Conservation (phyloP, 2,113 vertebrate genomes). For the Gopherus evgoodei region DNA sequence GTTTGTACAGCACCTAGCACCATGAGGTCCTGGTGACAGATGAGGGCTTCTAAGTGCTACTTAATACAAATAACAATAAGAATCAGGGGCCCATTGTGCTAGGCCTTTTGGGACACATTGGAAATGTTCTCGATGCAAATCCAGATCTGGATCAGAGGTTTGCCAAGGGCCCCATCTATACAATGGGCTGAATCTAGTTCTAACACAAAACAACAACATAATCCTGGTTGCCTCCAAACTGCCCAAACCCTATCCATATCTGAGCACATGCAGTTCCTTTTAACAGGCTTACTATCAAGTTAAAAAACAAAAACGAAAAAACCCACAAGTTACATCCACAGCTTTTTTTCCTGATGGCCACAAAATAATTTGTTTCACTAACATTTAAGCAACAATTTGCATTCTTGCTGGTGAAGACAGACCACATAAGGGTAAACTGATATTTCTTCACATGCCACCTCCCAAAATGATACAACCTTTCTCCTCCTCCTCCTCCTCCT, state of each 20-base stretch:
- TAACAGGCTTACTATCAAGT: background rate
- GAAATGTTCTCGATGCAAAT: background rate
- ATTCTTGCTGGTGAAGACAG: slow-evolving; percentile 7
- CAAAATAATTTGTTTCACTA: slow-evolving; percentile 39
- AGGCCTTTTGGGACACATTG: background rate
- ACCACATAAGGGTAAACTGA: slow-evolving; percentile 33
- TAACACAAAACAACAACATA: background rate
- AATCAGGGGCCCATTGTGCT: fast-evolving
- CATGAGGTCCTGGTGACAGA: background rate
- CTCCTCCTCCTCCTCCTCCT: background rate
- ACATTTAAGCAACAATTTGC: slow-evolving; percentile 40
- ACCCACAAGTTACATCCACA: fast-evolving
- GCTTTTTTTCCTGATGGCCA: background rate
- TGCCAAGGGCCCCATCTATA: fast-evolving
- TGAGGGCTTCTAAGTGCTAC: background rate
- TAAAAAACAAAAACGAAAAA: background rate
- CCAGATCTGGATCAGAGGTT: background rate
- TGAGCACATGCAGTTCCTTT: background rate
- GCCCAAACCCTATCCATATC: background rate
- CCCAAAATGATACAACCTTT: background rate
- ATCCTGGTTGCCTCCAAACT: background rate
- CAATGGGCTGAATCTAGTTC: background rate
- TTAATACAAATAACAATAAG: background rate
- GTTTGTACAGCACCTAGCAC: background rate
- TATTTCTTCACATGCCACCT: background rate